phyloP scores from a whole-genome alignment of 2,797 vertebrate species.

The Coranthus polyacanthus region DNA sequence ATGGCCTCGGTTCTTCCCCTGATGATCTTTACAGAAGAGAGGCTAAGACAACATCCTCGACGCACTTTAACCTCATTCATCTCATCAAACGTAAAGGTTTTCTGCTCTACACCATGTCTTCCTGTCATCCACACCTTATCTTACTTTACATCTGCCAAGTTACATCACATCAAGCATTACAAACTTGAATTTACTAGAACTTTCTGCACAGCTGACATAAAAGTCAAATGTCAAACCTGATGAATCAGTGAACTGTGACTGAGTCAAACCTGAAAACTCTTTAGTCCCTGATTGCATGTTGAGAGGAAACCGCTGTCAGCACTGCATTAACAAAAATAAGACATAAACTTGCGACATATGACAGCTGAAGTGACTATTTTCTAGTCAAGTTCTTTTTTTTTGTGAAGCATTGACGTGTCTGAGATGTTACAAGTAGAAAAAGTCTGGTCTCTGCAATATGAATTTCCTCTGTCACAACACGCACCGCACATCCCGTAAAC shows the following conservation, averaged over 20 bases:
- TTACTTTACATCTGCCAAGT: too few relatives aligned
- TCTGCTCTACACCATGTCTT: too few relatives aligned
- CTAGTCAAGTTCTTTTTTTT: conserved; percentile 4
- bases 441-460: not conserved
- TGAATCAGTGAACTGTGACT: not conserved
- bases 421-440: not conserved
- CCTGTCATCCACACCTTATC: too few relatives aligned
- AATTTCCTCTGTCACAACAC: not conserved
- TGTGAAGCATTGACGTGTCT: not conserved
- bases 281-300: not conserved
- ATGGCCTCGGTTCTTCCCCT: too few relatives aligned
- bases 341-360: not conserved
- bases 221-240: not conserved
- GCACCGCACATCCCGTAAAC: not conserved
- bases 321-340: not conserved
- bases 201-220: not conserved
- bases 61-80: too few relatives aligned
- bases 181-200: too few relatives aligned
- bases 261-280: conserved; percentile 36
- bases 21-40: too few relatives aligned
- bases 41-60: too few relatives aligned
- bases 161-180: too few relatives aligned
- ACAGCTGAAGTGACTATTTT: not conserved
- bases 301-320: conserved; percentile 22
- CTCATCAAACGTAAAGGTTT: too few relatives aligned